Evolutionary conservation across 2,113 vertebrate genomes (phyloP), one percentile per base, ranked within the genome.

Genomic region (Marmota flaviventris): DNA sequence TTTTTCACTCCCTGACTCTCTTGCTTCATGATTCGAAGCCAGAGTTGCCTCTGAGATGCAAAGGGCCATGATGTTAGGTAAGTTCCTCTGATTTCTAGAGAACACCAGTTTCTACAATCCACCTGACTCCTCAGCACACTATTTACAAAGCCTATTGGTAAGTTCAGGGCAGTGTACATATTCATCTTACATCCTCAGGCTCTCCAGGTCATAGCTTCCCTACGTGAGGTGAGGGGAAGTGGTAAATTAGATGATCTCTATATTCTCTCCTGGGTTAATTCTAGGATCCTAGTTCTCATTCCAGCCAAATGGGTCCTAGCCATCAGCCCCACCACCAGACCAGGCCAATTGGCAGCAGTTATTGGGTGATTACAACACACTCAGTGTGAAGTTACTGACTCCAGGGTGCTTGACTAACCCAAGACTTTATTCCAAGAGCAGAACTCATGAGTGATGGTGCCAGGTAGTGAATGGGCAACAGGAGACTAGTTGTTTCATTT

Each of bases 401-500:
- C 69, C 11, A 83, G 12, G 18, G 58, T 4, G 24, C 73, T 37
- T 63, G 32, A 48, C 32, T 87, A 67, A 87, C 56, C n/a, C 42
- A 70, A 53, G 27, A 48, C 37, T 69, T 51, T 37, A 67, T 42
- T 11, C 61, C 20, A 34, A 73, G 56, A 51, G 84, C 42, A 81
- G 85, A 85, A 87, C 82, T 82, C 65, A 92, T 1, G 14, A n/a
- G 22, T 42, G 51, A 67, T 48, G 3, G 0, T 24, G 24, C 69
- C 73, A 87, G 76, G 32, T 34, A 39, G 56, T 16, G 75, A 93
- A 78, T 0, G 4, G 89, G 45, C n/a, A 95, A 45, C 78, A 93
- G 17, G 72, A 85, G 85, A 90, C 94, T n/a, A 87, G 51, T 39
- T 72, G 34, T 34, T 84, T 93, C 77, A 85, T 58, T 85, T 78